A percentile compares a stretch with the other conserved stretches of the same genome.
Evolutionary conservation across 92 coral and sea anemone genomes (phyloP).

Genomic region (Plumapathes pennacea): DNA sequence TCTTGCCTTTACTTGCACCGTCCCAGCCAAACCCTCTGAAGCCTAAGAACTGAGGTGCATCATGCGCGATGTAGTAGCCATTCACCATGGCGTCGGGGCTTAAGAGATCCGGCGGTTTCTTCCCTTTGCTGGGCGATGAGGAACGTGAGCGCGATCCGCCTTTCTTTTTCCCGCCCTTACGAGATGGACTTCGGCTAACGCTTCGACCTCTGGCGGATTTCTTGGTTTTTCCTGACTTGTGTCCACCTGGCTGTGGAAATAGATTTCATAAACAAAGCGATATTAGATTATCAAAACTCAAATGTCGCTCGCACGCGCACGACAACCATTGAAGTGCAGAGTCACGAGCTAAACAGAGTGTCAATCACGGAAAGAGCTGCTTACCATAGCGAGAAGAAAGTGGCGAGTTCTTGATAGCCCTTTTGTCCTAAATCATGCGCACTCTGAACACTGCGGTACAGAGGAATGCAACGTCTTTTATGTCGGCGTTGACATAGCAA

Average conservation of each 20-base stretch:
- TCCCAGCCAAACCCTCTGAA: constrained; percentile 93
- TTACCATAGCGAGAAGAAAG: too few relatives aligned
- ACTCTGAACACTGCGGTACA: too few relatives aligned
- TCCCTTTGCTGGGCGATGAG: constrained; percentile 68
- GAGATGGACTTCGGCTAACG: constrained; percentile 87
- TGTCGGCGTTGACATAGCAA: too few relatives aligned
- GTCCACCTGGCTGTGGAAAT: constrained; percentile 22
- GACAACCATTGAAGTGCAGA: constrained; percentile 22
- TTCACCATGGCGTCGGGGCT: constrained; percentile 98
- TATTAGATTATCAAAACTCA: too few relatives aligned
- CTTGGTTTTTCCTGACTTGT: constrained; percentile 61
- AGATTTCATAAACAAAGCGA: too few relatives aligned
- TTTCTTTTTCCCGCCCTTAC: constrained; percentile 62
- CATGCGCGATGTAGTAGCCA: constrained; percentile 93
- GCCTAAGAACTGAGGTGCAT: constrained; percentile 80
- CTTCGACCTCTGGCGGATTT: constrained; percentile 81
- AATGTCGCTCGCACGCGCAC: too few relatives aligned
- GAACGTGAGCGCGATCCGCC: constrained; percentile 81
- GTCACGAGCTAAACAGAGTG: too few relatives aligned
- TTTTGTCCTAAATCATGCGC: too few relatives aligned
- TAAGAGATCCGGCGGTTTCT: constrained; percentile 63
- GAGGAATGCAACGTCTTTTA: too few relatives aligned
- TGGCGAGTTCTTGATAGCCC: too few relatives aligned
- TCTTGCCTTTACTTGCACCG: constrained; percentile 44
- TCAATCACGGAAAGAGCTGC: too few relatives aligned